phyloP scores from a whole-genome alignment of 92 coral and sea anemone species.

The Scolanthus callimorphus region DNA sequence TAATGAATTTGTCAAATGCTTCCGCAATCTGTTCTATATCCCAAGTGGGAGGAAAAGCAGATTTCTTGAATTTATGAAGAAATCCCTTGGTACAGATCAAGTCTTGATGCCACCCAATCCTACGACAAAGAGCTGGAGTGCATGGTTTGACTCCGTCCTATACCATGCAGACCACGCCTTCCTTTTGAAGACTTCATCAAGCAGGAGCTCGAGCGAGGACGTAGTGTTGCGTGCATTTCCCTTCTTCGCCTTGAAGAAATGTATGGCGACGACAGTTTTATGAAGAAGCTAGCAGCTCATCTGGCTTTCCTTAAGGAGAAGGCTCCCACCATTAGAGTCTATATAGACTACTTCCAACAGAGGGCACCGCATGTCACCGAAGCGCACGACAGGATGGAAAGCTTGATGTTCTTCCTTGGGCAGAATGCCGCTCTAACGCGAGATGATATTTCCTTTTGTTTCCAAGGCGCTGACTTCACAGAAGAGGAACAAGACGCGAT shows the following conservation, averaged over 20 bases:
- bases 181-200: slow-evolving; percentile 27
- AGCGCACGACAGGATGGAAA: slow-evolving; percentile 31
- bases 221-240: slow-evolving; percentile 31
- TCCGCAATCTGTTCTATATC: slow-evolving; percentile 43
- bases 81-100: slow-evolving; percentile 2
- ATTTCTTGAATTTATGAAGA: slow-evolving; percentile 29
- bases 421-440: slow-evolving; percentile 22
- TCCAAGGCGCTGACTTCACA: slow-evolving; percentile 6
- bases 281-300: slow-evolving; percentile 40
- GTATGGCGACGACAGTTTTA: slow-evolving; percentile 33
- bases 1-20: slow-evolving; percentile 55
- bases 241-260: slow-evolving; percentile 37
- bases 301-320: slow-evolving; percentile 37
- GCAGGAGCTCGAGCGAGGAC: slow-evolving; percentile 20
- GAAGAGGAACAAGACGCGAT: slow-evolving; percentile 19
- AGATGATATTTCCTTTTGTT: slow-evolving; percentile 35
- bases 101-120: slow-evolving; percentile 54
- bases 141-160: slow-evolving; percentile 40
- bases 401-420: slow-evolving; percentile 29
- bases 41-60: slow-evolving; percentile 60
- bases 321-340: slow-evolving; percentile 39
- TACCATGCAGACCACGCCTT: slow-evolving; percentile 32
- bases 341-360: slow-evolving; percentile 38
- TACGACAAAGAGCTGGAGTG: slow-evolving; percentile 50
- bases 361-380: slow-evolving; percentile 34